These are phyloP conservation scores for Selene dorsalis DNA, from an alignment of 2,797 vertebrate species.

Conservation along the genomic window DNA sequence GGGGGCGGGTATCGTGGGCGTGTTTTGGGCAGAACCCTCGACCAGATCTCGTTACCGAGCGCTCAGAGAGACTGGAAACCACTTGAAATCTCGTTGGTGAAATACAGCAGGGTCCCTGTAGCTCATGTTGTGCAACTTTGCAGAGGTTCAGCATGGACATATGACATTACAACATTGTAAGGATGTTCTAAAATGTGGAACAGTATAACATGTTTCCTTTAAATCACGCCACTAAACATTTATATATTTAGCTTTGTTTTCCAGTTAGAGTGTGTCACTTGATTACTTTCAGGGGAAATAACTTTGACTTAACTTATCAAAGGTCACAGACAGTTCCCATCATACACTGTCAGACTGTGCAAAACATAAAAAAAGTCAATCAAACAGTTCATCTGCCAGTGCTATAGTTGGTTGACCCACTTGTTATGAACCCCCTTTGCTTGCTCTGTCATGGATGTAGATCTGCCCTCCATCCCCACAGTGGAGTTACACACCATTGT, in stretches of 20 bases:
- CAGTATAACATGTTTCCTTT: too few relatives aligned
- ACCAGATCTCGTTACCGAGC: too few relatives aligned
- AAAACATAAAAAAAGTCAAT: neutral
- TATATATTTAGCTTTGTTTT: neutral
- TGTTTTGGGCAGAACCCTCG: too few relatives aligned
- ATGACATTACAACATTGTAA: too few relatives aligned
- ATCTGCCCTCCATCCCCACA: neutral
- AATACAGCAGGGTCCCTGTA: too few relatives aligned
- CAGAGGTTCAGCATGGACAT: too few relatives aligned
- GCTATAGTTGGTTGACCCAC: neutral
- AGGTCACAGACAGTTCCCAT: neutral
- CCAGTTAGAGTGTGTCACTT: neutral
- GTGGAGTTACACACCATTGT: conserved; percentile 11
- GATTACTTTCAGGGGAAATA: neutral
- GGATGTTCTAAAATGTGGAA: too few relatives aligned
- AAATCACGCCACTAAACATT: neutral
- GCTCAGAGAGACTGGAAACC: too few relatives aligned
- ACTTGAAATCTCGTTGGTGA: too few relatives aligned
- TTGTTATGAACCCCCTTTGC: neutral
- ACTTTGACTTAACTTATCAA: neutral
- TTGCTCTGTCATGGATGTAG: neutral
- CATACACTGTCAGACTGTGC: neutral
- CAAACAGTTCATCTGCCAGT: neutral
- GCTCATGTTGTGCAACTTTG: too few relatives aligned
- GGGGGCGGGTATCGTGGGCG: too few relatives aligned